Evolutionary conservation across 2,888 invertebrate species (phyloP), one percentile per base, ranked within the genome.

Genomic region (Sarcophaga rosellei): DNA sequence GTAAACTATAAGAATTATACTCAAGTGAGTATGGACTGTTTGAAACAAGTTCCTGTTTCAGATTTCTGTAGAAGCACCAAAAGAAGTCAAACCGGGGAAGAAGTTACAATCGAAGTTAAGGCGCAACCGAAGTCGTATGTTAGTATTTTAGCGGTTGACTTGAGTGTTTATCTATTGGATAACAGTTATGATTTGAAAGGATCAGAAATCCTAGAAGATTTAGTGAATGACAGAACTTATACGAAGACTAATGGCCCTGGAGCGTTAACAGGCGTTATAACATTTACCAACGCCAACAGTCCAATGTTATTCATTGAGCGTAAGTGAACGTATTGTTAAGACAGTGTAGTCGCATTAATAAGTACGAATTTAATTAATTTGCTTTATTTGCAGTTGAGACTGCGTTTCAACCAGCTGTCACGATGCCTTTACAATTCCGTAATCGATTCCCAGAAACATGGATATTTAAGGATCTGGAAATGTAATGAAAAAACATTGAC

Each of bases 101-200:
- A 95, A 84, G 95, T 98, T 6, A 96, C 97, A 88, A 94, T 98
- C 15, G 94, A 95, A 2, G 95, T 98, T 21, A 94, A 94, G 6
- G 96, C 98, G 0, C 96, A 96, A 90, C 96, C 97, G 0, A 96
- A 97, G 89, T 97, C 98, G 0, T 95, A 96, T 88, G 96, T 98
- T 17, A 97, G 97, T 4, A 93, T 99, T 23, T 45, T 75, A 17
- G 84, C 84, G 4, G 66, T 80, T 5, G 84, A 84, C 53, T 59
- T 70, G 57, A 72, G 6, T 53, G 76, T 76, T 12, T 45, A 44
- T 20, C 5, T 78, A 6, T 62, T 78, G 15, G 53, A 47, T 21
- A 23, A 45, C 11, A n/a, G 61, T 6, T 62, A 78, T 35, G 25
- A 62, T 59, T 95, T 78, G 15, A 15, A 47, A 12, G 70, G 62